Base-by-base conservation (phyloP, 1,140 invertebrate species). In the Macrobrachium nipponense region DNA sequence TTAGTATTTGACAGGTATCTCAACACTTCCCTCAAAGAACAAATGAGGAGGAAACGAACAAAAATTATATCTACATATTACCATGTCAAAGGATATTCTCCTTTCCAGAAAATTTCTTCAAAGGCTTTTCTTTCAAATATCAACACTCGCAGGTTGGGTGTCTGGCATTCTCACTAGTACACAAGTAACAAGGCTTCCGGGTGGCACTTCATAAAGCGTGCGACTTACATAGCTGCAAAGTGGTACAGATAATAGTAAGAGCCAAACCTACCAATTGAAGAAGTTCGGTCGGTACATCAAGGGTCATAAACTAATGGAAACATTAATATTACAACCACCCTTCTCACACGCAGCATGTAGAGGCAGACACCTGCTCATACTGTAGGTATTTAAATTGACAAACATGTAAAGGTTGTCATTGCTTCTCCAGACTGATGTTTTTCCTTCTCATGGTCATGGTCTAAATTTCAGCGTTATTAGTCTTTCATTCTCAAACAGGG, bases 41-140 rank as follows among this genome's bases (percentile, higher is more conserved):
- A n/a, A n/a, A n/a, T n/a, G n/a, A n/a, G n/a, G n/a, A n/a, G n/a
- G n/a, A n/a, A n/a, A n/a, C n/a, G n/a, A n/a, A n/a, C n/a, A n/a
- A n/a, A n/a, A n/a, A n/a, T n/a, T n/a, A n/a, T n/a, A n/a, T n/a
- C n/a, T n/a, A n/a, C n/a, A 81, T 81, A 70, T 59, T 81, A 68
- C 27, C 78, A 80, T 20, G 80, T 81, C 11, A n/a, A 70, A 51
- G 20, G 62, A 80, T 68, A 70, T n/a, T n/a, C 5, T 61, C 66
- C 80, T 7, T 70, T 81, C 27, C 80, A 81, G 80, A 81, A 81
- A n/a, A 81, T 81, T 51, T 81, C 80, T 12, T 17, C 70, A 43
- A 81, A 81, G 51, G 80, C 66, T 20, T 81, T 81, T 15, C 80
- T 81, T 43, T 70, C 62, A 6, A 61, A 81, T 81, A 70, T 81